These are phyloP conservation scores for Acromyrmex echinatior DNA, from an alignment of 1,140 invertebrate genomes.

Conservation along the genomic window DNA sequence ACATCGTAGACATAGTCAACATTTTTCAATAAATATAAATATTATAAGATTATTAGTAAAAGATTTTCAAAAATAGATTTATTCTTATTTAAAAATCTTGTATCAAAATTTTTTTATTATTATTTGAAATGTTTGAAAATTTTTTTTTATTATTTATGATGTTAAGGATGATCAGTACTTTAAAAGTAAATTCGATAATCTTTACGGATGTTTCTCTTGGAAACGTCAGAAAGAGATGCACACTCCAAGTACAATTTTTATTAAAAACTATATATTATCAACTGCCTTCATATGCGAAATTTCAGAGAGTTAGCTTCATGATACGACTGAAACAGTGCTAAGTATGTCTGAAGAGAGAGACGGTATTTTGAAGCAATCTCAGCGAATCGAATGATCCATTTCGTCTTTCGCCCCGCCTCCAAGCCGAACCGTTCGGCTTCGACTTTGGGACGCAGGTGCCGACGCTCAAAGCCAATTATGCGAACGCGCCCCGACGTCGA, in stretches of 20 bases:
- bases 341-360: constrained; percentile 2
- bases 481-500: constrained; percentile 81
- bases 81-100: not conserved
- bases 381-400: constrained; percentile 51
- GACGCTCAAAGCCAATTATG: constrained; percentile 87
- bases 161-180: not conserved
- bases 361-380: not conserved
- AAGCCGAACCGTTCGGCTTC: constrained; percentile 62
- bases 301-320: not conserved
- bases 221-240: not conserved
- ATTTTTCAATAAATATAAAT: too few species aligned
- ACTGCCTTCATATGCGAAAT: not conserved
- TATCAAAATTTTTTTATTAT: not conserved
- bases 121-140: not conserved
- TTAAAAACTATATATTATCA: not conserved
- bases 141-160: not conserved
- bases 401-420: constrained; percentile 29
- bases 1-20: too few species aligned
- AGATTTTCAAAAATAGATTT: not conserved
- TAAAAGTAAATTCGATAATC: not conserved
- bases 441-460: constrained; percentile 84
- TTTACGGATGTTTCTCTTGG: not conserved
- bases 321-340: not conserved
- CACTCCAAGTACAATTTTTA: not conserved
- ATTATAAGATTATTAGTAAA: too few species aligned